Evolutionary conservation across 2,888 invertebrate species (phyloP), one percentile per base, ranked within the genome.

Genomic region (Callimorpha dominula): DNA sequence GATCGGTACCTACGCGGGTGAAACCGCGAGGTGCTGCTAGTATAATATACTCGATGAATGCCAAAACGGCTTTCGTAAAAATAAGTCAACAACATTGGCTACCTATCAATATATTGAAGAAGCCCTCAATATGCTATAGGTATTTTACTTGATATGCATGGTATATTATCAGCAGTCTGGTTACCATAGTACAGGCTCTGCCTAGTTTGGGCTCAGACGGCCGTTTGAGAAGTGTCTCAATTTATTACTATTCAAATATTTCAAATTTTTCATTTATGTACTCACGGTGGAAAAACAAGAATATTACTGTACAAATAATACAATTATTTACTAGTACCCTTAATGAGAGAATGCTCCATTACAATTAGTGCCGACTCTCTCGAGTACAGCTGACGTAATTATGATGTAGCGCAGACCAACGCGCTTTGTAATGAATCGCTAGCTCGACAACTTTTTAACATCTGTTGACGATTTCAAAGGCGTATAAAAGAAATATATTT

Each of bases 341-440:
- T 65, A 42, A 42, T 54, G 54, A 42, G 2, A 54, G 52, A 52
- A 52, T n/a, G 42, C 57, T 52, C 52, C 40, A 66, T 66, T 66
- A 66, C 40, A 66, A 42, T 66, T 66, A 52, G 52, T 66, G 66
- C 8, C 52, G 42, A 66, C 50, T 17, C 40, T 17, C 31, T 66
- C 50, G 15, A 50, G 40, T 50, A 11, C 52, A 52, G 40, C 52
- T 68, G 68, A 68, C 57, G 54, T 68, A n/a, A 68, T 68, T 57
- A 68, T 68, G 20, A 68, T 57, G 54, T 54, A 54, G 8, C n/a
- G 43, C 49, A 54, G 67, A 9, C 20, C 17, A 20, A 66, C 40
- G 17, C n/a, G 43, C 54, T 20, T 68, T n/a, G 43, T 68, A 68
- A 68, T 57, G 68, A 43, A 68, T 57, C 54, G 50, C 50, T 68